These are phyloP conservation scores for Criorhina ranunculi DNA, from an alignment of 2,888 invertebrate species.

Conservation along the genomic window DNA sequence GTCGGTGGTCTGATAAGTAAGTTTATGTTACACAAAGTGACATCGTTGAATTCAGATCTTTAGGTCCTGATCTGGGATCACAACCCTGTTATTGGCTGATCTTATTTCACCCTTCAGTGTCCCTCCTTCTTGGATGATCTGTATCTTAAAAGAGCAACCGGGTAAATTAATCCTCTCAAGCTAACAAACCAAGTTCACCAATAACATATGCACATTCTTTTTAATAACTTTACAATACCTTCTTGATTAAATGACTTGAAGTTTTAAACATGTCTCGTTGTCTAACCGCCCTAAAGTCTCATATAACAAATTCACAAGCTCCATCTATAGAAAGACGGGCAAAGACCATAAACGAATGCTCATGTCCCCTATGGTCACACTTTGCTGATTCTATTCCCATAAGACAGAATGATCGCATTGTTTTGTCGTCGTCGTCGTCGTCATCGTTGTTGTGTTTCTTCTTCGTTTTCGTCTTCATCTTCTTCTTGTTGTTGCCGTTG, in stretches of 20 bases:
- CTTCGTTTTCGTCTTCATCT: no score
- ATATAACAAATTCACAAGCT: constrained; percentile 64
- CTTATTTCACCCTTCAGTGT: no score
- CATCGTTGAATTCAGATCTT: no score
- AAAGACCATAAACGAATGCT: constrained; percentile 75
- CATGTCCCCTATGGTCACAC: constrained; percentile 75
- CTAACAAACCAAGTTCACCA: background rate
- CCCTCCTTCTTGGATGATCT: no score
- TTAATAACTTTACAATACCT: constrained; percentile 30
- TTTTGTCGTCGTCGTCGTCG: constrained; percentile 17
- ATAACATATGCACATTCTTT: background rate
- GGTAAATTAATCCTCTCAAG: no score
- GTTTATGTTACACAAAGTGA: no score
- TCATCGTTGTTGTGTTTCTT: no score
- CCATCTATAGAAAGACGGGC: constrained; percentile 69
- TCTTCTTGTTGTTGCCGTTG: constrained; percentile 26
- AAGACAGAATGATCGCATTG: constrained; percentile 52
- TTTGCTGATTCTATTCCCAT: constrained; percentile 74
- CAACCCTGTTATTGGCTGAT: no score
- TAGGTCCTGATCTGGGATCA: no score
- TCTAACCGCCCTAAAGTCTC: constrained; percentile 39
- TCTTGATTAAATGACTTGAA: constrained; percentile 57
- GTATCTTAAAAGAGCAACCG: no score
- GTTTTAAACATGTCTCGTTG: constrained; percentile 47
- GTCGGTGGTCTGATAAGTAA: no score